phyloP scores from a whole-genome alignment of 2,797 vertebrate species.

The Cynopterus sphinx region DNA sequence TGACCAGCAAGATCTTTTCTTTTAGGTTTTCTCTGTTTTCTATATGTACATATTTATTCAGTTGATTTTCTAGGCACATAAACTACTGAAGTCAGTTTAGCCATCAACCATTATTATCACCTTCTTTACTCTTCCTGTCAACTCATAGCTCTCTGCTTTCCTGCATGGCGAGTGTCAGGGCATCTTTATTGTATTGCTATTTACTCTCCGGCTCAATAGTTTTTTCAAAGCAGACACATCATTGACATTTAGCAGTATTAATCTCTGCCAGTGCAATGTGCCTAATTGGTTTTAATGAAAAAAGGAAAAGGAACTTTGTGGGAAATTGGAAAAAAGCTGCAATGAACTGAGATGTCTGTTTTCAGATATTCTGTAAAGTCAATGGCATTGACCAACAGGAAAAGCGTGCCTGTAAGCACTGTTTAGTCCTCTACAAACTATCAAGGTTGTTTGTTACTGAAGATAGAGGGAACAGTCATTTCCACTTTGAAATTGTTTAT shows the following conservation, averaged over 20 bases:
- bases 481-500: constrained; percentile 7
- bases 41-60: neutral
- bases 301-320: constrained; percentile 50
- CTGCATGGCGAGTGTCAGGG: constrained; percentile 13
- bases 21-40: neutral
- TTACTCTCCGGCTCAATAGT: constrained; percentile 53
- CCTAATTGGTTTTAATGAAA: constrained; percentile 64
- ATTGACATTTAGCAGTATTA: constrained; percentile 63
- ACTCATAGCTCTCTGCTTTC: neutral
- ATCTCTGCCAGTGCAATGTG: constrained; percentile 28
- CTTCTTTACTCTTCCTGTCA: constrained; percentile 54
- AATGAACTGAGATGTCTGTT: constrained; percentile 37
- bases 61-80: constrained; percentile 33
- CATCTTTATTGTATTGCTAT: constrained; percentile 67
- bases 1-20: neutral
- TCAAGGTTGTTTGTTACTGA: constrained; percentile 24
- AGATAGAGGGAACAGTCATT: neutral
- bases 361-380: constrained; percentile 57
- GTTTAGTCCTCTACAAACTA: neutral
- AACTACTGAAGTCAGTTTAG: constrained; percentile 62
- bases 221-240: constrained; percentile 58
- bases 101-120: constrained; percentile 67
- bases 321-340: constrained; percentile 59
- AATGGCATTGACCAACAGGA: constrained; percentile 34
- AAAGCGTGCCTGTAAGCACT: neutral